Evolutionary conservation across 2,888 invertebrate genomes (phyloP).

Genomic region (Rotaria socialis): DNA sequence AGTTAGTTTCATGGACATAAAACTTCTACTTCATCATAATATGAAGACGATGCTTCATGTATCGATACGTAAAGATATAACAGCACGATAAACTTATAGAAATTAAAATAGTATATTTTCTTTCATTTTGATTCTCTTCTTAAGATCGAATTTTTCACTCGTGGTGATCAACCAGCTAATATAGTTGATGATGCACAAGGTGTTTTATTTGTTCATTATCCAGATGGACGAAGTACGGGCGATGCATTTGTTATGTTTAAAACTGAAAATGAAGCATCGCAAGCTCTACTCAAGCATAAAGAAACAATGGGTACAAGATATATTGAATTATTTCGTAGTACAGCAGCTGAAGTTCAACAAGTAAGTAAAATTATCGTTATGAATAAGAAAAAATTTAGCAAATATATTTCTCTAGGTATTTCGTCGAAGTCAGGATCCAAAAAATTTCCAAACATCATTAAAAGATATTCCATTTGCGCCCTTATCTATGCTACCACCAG

Average conservation of each 20-base stretch:
- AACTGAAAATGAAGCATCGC: conserved; percentile 81
- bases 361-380: conserved; percentile 61
- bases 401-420: conserved; percentile 48
- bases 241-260: conserved; percentile 96
- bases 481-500: conserved; percentile 42
- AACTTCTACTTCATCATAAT: no score
- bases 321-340: conserved; percentile 93
- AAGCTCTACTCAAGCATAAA: conserved; percentile 85
- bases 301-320: conserved; percentile 92
- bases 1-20: no score
- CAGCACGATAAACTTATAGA: not conserved
- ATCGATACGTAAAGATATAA: no score
- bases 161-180: conserved; percentile 78
- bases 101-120: not conserved
- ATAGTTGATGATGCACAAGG: conserved; percentile 88
- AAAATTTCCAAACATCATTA: conserved; percentile 47
- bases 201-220: conserved; percentile 87
- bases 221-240: conserved; percentile 82
- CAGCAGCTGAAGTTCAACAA: conserved; percentile 98
- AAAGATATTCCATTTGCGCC: conserved; percentile 53
- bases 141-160: conserved; percentile 88
- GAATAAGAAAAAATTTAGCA: conserved; percentile 29
- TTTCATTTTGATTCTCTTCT: not conserved
- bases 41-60: no score
- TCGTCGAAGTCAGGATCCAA: conserved; percentile 50